phyloP scores from a whole-genome alignment of 2,888 invertebrate genomes.

The Aelia acuminata region DNA sequence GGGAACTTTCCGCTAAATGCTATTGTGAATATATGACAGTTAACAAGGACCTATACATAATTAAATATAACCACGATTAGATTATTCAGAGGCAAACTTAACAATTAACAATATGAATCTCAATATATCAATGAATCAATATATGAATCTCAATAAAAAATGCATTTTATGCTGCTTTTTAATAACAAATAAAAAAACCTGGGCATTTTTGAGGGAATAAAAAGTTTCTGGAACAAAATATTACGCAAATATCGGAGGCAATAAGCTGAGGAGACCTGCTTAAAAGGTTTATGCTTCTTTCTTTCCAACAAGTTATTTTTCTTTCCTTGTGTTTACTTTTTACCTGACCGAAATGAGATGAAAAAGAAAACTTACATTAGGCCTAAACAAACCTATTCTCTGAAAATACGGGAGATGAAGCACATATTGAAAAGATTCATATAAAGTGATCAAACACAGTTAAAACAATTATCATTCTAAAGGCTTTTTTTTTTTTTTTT shows the following conservation, averaged over 20 bases:
- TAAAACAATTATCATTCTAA: too few species aligned
- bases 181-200: background rate
- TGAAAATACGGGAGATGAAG: background rate
- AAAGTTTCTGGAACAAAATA: background rate
- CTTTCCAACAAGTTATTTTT: constrained; percentile 15
- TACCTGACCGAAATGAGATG: background rate
- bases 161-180: too few species aligned
- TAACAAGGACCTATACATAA: too few species aligned
- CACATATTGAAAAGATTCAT: background rate
- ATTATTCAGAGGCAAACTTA: too few species aligned
- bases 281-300: constrained; percentile 5
- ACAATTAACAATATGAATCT: too few species aligned
- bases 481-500: too few species aligned
- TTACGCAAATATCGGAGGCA: background rate
- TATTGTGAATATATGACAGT: too few species aligned
- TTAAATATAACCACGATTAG: too few species aligned
- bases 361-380: background rate
- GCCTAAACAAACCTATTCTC: background rate
- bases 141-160: too few species aligned
- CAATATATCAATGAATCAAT: too few species aligned
- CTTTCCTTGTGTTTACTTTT: background rate
- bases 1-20: too few species aligned
- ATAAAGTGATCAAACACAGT: background rate
- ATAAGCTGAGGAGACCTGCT: background rate
- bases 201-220: background rate